These are phyloP conservation scores for Selenia dentaria DNA, from an alignment of 2,888 invertebrate genomes.

Conservation along the genomic window DNA sequence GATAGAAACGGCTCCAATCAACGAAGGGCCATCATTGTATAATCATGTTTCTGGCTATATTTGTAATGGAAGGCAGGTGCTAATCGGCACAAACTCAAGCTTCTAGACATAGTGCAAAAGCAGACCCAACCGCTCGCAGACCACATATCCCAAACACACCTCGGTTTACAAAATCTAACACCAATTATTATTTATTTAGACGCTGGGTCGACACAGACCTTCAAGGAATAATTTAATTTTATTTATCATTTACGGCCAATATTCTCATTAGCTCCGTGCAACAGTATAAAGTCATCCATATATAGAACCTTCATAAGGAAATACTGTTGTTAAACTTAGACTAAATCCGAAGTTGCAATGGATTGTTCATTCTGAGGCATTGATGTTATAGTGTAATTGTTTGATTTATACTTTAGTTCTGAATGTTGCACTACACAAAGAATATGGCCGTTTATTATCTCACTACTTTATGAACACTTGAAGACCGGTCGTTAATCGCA, in stretches of 20 bases:
- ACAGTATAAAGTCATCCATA: too few relatives aligned
- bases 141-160: constrained; percentile 80
- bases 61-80: constrained; percentile 12
- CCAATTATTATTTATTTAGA: constrained; percentile 56
- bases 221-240: constrained; percentile 36
- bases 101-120: constrained; percentile 52
- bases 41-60: neutral
- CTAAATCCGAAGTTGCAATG: too few relatives aligned
- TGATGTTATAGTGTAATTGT: too few relatives aligned
- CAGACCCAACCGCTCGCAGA: constrained; percentile 58
- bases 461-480: too few relatives aligned
- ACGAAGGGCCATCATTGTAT: neutral
- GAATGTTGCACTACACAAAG: constrained; percentile 6
- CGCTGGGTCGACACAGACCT: constrained; percentile 54
- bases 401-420: too few relatives aligned
- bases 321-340: too few relatives aligned
- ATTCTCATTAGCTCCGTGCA: neutral
- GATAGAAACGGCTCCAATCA: too few relatives aligned
- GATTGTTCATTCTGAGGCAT: too few relatives aligned
- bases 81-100: constrained; percentile 31
- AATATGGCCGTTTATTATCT: constrained; percentile 4
- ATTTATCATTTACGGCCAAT: constrained; percentile 1
- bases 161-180: constrained; percentile 69
- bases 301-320: too few relatives aligned
- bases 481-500: constrained; percentile 43